phyloP scores from a whole-genome alignment of 2,113 vertebrate species.

The Scopus umbretta region DNA sequence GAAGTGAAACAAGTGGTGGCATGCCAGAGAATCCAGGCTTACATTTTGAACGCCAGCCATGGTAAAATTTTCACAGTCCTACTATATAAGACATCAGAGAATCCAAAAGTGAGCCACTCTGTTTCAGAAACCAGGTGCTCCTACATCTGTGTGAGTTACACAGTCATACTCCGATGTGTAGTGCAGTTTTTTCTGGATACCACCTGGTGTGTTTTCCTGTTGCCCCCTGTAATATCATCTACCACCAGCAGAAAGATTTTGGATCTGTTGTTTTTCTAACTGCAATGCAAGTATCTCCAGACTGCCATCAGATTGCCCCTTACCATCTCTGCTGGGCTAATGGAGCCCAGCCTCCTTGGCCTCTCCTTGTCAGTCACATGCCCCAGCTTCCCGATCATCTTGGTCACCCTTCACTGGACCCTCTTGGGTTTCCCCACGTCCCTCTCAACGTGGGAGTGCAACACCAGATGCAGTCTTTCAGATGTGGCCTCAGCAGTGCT shows the following conservation, averaged over 20 bases:
- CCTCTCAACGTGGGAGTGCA: accelerated
- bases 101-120: background rate
- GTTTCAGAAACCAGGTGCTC: background rate
- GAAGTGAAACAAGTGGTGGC: background rate
- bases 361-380: background rate
- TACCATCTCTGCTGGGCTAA: background rate
- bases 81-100: background rate
- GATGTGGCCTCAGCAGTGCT: background rate
- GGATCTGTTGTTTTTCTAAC: background rate
- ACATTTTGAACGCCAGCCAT: background rate
- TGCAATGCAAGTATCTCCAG: background rate
- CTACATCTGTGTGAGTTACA: background rate
- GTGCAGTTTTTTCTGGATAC: background rate
- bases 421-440: background rate
- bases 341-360: background rate
- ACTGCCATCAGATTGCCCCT: background rate
- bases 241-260: background rate
- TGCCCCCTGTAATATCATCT: background rate
- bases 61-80: background rate
- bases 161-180: background rate
- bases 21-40: background rate
- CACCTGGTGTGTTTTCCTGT: background rate
- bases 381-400: background rate
- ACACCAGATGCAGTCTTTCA: background rate
- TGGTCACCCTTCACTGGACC: background rate